Base-by-base conservation (phyloP, 2,113 vertebrate genomes). In the Sylvilagus bachmani region DNA sequence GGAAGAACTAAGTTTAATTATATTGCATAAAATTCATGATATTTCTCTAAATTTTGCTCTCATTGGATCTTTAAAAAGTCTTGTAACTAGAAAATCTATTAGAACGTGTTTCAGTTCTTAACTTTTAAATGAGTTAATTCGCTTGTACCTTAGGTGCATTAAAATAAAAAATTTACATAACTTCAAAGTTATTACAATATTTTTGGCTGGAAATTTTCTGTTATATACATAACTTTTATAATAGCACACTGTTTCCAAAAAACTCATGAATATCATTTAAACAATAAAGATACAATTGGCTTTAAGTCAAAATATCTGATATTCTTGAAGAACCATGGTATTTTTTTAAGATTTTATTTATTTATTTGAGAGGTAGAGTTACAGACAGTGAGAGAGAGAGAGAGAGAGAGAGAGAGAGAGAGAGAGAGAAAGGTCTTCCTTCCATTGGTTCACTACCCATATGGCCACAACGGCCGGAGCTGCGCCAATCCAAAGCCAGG, bases 21-120 rank as follows among this genome's bases (percentile, higher is more conserved):
- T 22, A 14, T 86, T 67, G 38, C 33, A 92, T 90, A 85, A 96
- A 97, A 95, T 69, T 82, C 16, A 94, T 88, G 44, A 38, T 44
- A 87, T 55, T 85, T 1, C 49, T 75, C 44, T 83, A 89, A 64
- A 71, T 75, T 80, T 96, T 75, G 83, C 4, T 86, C 55, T 93
- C 9, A 91, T 4, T 83, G 53, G 29, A 88, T 4, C n/a, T 61
- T 67, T 86, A 25, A 74, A 75, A 85, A 49, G 36, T 49, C 13
- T 69, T 38, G 69, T 71, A 78, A 92, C 38, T 66, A 82, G 24
- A 73, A 93, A 85, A 95, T 61, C 0, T 2, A 94, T 61, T 90
- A 27, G 9, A 93, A 82, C 38, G 86, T 67, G 53, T 21, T 36
- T 90, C 33, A 53, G 19, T 79, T 92, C 64, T 93, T 85, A 93